phyloP scores from a whole-genome alignment of 1,140 invertebrate species.

The Zaprionus lachaisei region DNA sequence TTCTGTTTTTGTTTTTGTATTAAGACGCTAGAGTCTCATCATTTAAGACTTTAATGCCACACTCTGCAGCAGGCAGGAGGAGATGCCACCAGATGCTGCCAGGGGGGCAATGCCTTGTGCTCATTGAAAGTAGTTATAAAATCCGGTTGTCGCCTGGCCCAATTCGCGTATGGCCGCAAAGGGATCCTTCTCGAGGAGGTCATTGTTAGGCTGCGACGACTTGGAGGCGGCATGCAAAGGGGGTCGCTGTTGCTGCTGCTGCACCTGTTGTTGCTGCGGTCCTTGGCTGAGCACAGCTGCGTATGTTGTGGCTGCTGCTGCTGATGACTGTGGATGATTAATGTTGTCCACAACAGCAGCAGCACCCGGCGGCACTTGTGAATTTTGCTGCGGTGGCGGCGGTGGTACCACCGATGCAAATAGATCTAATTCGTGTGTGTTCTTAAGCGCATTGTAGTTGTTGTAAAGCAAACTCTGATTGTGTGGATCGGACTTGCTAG shows the following conservation, averaged over 20 bases:
- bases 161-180: conserved; percentile 83
- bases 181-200: conserved; percentile 78
- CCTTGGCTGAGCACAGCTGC: conserved; percentile 85
- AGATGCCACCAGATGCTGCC: conserved; percentile 21
- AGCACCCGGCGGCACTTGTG: conserved; percentile 26
- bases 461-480: conserved; percentile 69
- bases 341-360: conserved; percentile 20
- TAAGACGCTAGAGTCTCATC: conserved; percentile 37
- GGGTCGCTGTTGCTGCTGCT: conserved; percentile 48
- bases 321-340: conserved; percentile 59
- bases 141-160: conserved; percentile 83
- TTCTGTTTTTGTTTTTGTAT: conserved; percentile 40
- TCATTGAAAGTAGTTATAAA: conserved; percentile 84
- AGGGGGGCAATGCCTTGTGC: background rate
- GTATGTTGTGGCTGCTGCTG: conserved; percentile 76
- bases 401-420: conserved; percentile 55
- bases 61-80: conserved; percentile 46
- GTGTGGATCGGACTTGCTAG: conserved; percentile 63
- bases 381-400: conserved; percentile 9
- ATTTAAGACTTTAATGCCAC: conserved; percentile 56
- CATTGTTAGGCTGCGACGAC: conserved; percentile 45
- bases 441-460: conserved; percentile 66
- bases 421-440: conserved; percentile 68
- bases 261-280: conserved; percentile 51
- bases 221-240: conserved; percentile 45